Percentiles rank a stretch among this genome's conserved stretches.
Evolutionary conservation across 2,888 invertebrate species (phyloP).

Genomic region (Rhimphoctona megacephalus): DNA sequence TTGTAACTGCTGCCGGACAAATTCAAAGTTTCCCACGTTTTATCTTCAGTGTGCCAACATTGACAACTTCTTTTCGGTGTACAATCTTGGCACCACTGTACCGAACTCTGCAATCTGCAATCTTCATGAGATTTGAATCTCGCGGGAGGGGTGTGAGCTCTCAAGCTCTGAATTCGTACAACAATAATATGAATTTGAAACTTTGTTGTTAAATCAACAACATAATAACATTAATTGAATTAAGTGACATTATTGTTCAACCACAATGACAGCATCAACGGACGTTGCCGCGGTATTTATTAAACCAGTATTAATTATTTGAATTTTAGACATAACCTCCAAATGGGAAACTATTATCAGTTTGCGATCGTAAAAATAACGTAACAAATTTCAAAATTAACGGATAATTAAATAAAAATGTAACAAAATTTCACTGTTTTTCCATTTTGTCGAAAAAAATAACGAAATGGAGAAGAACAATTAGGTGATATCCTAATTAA

Average conservation of each 20-base stretch:
- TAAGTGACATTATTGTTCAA: conserved; percentile 17
- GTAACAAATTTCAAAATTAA: neutral
- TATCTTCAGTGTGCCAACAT: neutral
- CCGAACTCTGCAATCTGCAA: neutral
- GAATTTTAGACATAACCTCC: conserved; percentile 41
- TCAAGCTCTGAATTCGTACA: neutral
- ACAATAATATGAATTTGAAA: conserved; percentile 18
- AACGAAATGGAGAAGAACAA: neutral
- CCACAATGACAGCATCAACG: conserved; percentile 78
- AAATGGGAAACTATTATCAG: conserved; percentile 50
- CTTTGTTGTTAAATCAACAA: conserved; percentile 38
- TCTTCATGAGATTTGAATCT: conserved; percentile 24
- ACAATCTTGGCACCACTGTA: neutral
- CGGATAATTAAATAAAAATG: neutral
- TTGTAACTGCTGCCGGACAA: neutral
- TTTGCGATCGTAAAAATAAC: neutral
- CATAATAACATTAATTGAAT: conserved; percentile 12
- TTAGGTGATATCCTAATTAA: neutral
- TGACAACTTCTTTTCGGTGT: neutral
- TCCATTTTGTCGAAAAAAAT: neutral
- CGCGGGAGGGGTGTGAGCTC: conserved; percentile 11
- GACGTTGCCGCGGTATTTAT: conserved; percentile 80
- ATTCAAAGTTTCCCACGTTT: neutral
- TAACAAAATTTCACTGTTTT: neutral
- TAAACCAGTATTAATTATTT: conserved; percentile 39